Evolutionary conservation across 2,113 vertebrate genomes (phyloP).

Genomic region (Trochalopteron elliotii): DNA sequence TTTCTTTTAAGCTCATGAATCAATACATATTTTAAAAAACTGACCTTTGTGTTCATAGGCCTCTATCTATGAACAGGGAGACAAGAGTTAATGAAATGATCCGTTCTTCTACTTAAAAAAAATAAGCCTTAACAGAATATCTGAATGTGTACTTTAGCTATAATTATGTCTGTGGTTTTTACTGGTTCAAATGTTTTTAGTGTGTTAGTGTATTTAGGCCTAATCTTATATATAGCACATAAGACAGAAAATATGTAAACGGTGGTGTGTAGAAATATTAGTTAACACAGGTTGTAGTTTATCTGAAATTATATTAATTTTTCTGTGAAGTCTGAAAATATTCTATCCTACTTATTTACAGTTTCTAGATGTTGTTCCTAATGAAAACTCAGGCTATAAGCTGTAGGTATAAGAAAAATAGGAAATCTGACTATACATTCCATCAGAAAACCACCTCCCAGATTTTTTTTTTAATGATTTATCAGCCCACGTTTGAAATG

Average conservation of each 20-base stretch:
- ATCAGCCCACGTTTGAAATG: neutral
- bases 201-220: neutral
- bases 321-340: neutral
- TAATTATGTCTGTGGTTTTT: neutral
- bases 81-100: neutral
- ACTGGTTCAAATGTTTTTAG: neutral
- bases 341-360: neutral
- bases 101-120: neutral
- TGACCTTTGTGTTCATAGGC: neutral
- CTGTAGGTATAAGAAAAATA: neutral
- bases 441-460: neutral
- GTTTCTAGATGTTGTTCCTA: neutral
- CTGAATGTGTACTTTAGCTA: neutral
- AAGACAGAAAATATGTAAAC: neutral
- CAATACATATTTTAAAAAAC: accelerated
- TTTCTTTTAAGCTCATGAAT: neutral
- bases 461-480: neutral
- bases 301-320: neutral
- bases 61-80: neutral
- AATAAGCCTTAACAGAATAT: neutral
- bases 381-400: neutral
- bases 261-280: neutral
- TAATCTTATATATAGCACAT: neutral
- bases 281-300: neutral
- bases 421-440: neutral